Conservation (phyloP, 2,797 vertebrate species). For the Apogon hyalosoma region DNA sequence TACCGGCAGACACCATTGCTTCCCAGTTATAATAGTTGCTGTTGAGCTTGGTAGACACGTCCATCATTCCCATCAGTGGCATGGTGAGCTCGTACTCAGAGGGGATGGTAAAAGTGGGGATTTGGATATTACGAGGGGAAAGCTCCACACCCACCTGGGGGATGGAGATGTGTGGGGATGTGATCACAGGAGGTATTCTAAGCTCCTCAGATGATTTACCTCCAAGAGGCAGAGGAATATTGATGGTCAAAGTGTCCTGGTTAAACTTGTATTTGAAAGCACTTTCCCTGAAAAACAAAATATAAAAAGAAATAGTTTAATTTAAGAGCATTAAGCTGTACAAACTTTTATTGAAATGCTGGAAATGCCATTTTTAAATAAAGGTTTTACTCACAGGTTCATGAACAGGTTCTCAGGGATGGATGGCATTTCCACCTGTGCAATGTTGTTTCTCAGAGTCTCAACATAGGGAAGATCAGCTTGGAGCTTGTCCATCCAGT, state of each 20-base stretch:
- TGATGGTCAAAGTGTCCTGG: conserved; percentile 83
- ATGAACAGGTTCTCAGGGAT: conserved; percentile 91
- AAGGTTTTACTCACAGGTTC: conserved; percentile 85
- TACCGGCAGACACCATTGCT: conserved; percentile 82
- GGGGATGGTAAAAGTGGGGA: conserved; percentile 89
- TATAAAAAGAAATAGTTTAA: conserved; percentile 33
- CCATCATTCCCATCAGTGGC: conserved; percentile 87
- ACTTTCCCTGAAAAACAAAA: conserved; percentile 83
- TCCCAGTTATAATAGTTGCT: conserved; percentile 95
- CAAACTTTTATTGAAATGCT: neutral
- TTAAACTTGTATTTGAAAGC: conserved; percentile 88
- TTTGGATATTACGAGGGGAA: conserved; percentile 77
- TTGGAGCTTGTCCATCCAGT: conserved; percentile 88
- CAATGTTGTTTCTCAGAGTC: conserved; percentile 80
- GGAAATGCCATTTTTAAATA: neutral
- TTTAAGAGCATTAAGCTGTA: neutral
- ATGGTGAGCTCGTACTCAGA: conserved; percentile 82
- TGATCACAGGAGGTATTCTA: conserved; percentile 77
- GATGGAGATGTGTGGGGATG: conserved; percentile 81
- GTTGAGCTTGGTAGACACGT: conserved; percentile 86
- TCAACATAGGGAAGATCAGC: conserved; percentile 81
- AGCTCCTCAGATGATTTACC: conserved; percentile 89
- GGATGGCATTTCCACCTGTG: conserved; percentile 81
- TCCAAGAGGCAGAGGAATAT: conserved; percentile 89
- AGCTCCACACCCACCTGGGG: conserved; percentile 84